Evolutionary conservation across 2,888 invertebrate species (phyloP), one percentile per base, ranked within the genome.

Genomic region (Coleophora deauratella): DNA sequence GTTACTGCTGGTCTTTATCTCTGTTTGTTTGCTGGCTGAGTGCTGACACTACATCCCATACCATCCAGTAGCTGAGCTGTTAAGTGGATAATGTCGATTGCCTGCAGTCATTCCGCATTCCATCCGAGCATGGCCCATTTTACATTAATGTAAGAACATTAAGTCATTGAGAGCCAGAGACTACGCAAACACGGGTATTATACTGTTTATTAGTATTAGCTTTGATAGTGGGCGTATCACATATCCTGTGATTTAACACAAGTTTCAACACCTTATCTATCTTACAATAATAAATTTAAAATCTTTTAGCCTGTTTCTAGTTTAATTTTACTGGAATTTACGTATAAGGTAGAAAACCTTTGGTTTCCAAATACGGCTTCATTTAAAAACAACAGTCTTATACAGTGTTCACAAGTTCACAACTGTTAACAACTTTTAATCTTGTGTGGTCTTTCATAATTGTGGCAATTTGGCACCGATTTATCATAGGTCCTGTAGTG

Each of bases 31-130:
- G 21, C 21, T 21, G 3, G 3, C 21, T 21, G 21, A 3, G 3
- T 6, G 6, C 21, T 21, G 21, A 21, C 21, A 21, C 21, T 6
- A 21, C 6, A 21, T 21, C 21, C 21, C 38, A 33, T 35, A 30
- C 35, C 9, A 30, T 35, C 59, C 68, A 66, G 67, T 70, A 73
- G 76, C 21, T 21, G 65, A 71, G 72, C 68, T 66, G 60, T 62
- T 79, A 81, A 84, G 79, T 78, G 79, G 79, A 79, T 81, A 80
- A 81, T 78, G 73, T 79, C 79, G 73, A 75, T 74, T 74, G 77
- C 62, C 56, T 54, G 57, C 57, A 68, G 66, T 62, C 71, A 80
- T 84, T 84, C 84, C 84, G 84, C 84, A 82, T 84, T 82, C 84
- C 81, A 54, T 37, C 46, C 55, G 55, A 49, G 66, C 54, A 64